Conservation (phyloP, 2,113 vertebrate species). For the Pelodiscus sinensis region DNA sequence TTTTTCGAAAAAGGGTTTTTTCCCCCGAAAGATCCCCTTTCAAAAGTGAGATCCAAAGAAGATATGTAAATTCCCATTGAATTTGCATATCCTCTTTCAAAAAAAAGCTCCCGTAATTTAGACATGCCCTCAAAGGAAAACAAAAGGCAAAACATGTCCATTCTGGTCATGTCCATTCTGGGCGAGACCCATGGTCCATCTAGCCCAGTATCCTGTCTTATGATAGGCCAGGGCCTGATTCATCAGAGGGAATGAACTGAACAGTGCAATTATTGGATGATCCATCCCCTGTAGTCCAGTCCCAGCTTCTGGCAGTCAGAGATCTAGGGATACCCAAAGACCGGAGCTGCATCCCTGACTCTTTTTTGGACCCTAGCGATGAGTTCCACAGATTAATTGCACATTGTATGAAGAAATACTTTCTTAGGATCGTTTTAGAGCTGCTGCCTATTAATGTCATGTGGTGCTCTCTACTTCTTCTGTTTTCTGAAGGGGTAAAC, state of each 20-base stretch:
- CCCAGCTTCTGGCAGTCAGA: neutral
- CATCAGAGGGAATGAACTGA: neutral
- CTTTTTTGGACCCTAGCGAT: neutral
- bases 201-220: neutral
- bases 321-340: neutral
- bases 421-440: neutral
- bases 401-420: neutral
- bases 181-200: neutral
- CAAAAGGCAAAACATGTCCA: neutral
- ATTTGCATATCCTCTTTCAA: too few species aligned
- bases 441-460: too few species aligned
- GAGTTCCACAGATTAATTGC: neutral
- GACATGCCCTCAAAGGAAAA: neutral
- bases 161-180: too few species aligned
- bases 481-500: too few species aligned
- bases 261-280: neutral
- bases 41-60: too few species aligned
- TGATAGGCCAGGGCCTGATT: neutral
- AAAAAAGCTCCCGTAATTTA: too few species aligned
- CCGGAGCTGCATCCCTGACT: neutral
- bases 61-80: too few species aligned
- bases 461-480: too few species aligned
- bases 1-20: too few species aligned
- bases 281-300: neutral
- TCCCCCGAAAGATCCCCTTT: too few species aligned